These are phyloP conservation scores for Conopomorpha cramerella DNA, from an alignment of 1,140 invertebrate species.

Conservation along the genomic window DNA sequence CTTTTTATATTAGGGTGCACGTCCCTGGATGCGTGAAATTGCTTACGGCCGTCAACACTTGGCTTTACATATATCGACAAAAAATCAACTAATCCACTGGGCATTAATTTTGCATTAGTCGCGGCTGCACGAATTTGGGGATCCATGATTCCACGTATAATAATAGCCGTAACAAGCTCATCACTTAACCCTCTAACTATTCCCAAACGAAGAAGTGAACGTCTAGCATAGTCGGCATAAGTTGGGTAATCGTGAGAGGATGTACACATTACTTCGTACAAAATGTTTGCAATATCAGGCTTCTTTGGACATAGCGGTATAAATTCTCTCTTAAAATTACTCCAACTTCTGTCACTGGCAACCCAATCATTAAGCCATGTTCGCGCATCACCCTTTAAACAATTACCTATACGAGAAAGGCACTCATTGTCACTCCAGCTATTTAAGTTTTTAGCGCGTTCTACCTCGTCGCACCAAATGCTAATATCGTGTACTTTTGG, in stretches of 20 bases:
- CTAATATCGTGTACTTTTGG: slow-evolving; percentile 4
- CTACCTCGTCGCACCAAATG: slow-evolving; percentile 4
- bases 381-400: background rate
- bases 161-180: background rate
- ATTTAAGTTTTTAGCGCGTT: slow-evolving; percentile 1
- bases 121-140: background rate
- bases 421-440: slow-evolving; percentile 4
- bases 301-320: background rate
- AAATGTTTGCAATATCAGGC: background rate
- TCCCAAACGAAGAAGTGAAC: background rate
- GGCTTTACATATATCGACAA: background rate
- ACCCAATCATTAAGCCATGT: background rate
- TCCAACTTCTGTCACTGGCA: background rate
- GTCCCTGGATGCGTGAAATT: no score
- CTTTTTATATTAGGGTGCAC: background rate
- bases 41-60: background rate
- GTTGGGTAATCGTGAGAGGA: background rate
- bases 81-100: background rate
- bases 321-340: background rate
- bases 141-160: background rate
- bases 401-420: slow-evolving; percentile 3
- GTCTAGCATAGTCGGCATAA: background rate
- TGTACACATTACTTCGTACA: background rate
- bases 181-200: slow-evolving; percentile 1
- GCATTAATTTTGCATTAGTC: background rate